Base-by-base conservation (phyloP, 2,797 vertebrate species). In the Xenentodon cancila region DNA sequence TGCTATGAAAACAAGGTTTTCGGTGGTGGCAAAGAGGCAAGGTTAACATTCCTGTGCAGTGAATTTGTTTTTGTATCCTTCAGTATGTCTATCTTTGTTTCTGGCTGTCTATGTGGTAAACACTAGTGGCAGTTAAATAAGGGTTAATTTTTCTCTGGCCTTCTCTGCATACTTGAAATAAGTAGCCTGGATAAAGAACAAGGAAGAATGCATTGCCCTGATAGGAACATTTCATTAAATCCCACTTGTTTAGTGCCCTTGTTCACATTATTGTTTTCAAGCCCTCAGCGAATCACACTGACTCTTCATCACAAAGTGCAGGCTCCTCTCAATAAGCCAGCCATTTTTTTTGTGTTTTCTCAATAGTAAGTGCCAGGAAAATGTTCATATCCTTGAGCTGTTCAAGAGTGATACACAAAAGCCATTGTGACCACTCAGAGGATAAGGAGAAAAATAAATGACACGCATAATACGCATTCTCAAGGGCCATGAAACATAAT, bases 361-460 rank as follows among this genome's bases (percentile, higher is more conserved):
- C 79, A 84, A 87, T 78, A 77, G 73, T 82, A 87, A 77, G 73
- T 84, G 76, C 84, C 80, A 85, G 81, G 77, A 82, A 88, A 84
- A 87, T 86, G 71, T 87, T 89, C 84, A 88, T 81, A 89, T 89
- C 84, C 84, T 90, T 87, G 82, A 89, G 87, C 75, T 86, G 81
- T 88, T 90, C 84, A 88, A 90, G 82, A 88, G 81, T 66, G 77
- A 86, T 74, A 74, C 84, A 89, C 79, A 88, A 90, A 90, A 84
- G 79, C 74, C 66, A 87, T 86, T 89, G 88, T 90, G 84, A 54
- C 79, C 79, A 89, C 84, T 86, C 40, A 30, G 75, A 85, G 81
- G 68, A 85, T 84, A 83, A 80, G 64, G 9, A 19, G 64, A 54
- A 66, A 75, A 76, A 86, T 65, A 78, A 84, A 84, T 76, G 79